phyloP scores from a whole-genome alignment of 2,888 invertebrate species.

The Smittia sp. region DNA sequence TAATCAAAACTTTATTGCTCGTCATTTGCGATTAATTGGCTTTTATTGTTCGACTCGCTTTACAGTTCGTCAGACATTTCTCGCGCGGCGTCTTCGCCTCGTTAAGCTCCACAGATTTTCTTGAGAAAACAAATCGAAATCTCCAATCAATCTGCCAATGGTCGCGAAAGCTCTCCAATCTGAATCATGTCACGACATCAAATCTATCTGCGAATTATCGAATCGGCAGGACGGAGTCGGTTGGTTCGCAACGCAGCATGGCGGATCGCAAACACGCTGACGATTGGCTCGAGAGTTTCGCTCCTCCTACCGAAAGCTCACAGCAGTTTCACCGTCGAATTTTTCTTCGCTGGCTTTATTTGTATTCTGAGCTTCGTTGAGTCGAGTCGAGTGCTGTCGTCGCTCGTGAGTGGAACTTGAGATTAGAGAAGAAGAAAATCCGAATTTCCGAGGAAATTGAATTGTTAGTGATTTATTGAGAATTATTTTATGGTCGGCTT shows the following conservation, averaged over 20 bases:
- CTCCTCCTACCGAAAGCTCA: background rate
- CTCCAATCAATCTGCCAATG: too few species aligned
- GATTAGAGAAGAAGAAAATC: background rate
- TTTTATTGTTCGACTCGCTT: background rate
- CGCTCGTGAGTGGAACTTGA: background rate
- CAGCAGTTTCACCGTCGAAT: background rate
- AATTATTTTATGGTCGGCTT: background rate
- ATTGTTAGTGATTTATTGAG: slow-evolving; percentile 13
- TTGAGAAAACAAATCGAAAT: too few species aligned
- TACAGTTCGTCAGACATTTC: background rate
- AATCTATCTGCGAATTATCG: too few species aligned
- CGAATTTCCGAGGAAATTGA: background rate
- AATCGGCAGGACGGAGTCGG: too few species aligned
- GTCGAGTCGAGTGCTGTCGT: background rate
- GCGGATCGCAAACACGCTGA: background rate
- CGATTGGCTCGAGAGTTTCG: background rate
- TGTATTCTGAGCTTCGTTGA: background rate
- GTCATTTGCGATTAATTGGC: background rate
- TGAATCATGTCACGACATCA: too few species aligned
- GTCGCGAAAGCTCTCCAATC: too few species aligned
- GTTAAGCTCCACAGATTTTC: too few species aligned
- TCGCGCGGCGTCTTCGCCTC: background rate
- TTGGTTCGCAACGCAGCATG: too few species aligned
- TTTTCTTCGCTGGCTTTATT: slow-evolving; percentile 14
- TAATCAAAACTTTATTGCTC: background rate